A percentile compares a stretch with the other conserved stretches of the same genome.
Conservation (phyloP, 2,797 vertebrate genomes). For the Holocentrus rufus region DNA sequence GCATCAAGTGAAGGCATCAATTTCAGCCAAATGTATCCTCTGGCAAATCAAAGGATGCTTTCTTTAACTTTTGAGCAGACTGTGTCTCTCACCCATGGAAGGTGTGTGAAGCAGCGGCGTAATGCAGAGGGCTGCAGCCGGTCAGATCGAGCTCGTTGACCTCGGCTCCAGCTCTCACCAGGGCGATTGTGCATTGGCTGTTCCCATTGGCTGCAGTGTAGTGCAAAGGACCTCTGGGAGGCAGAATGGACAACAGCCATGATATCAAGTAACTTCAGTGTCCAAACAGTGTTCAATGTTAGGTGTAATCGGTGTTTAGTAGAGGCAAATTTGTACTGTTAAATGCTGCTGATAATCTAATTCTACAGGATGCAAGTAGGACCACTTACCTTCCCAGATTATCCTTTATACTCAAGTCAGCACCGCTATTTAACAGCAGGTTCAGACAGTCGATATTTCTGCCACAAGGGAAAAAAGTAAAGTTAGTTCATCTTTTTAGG, state of each 20-base stretch:
- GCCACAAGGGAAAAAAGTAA: constrained; percentile 25
- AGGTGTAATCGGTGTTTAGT: not conserved
- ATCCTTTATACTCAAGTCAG: constrained; percentile 90
- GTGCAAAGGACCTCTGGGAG: constrained; percentile 90
- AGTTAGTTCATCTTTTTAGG: not conserved
- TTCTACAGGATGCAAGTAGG: no score
- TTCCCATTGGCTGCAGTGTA: constrained; percentile 92
- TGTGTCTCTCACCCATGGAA: constrained; percentile 86
- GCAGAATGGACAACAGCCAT: not conserved
- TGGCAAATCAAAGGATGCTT: not conserved
- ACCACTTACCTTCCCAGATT: constrained; percentile 88
- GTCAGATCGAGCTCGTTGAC: constrained; percentile 90
- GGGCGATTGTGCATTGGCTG: constrained; percentile 90
- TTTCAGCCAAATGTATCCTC: not conserved
- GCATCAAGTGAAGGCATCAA: not conserved
- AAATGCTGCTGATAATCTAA: no score
- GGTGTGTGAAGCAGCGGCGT: constrained; percentile 91
- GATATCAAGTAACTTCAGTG: constrained; percentile 17
- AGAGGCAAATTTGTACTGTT: not conserved
- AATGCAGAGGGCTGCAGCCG: constrained; percentile 94
- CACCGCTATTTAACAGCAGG: constrained; percentile 90
- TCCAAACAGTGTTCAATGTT: not conserved
- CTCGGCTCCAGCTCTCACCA: constrained; percentile 89
- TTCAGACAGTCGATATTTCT: constrained; percentile 97
- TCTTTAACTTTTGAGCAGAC: no score